Conservation (phyloP, 2,797 vertebrate species). For the Ctenopoma kingsleyae region DNA sequence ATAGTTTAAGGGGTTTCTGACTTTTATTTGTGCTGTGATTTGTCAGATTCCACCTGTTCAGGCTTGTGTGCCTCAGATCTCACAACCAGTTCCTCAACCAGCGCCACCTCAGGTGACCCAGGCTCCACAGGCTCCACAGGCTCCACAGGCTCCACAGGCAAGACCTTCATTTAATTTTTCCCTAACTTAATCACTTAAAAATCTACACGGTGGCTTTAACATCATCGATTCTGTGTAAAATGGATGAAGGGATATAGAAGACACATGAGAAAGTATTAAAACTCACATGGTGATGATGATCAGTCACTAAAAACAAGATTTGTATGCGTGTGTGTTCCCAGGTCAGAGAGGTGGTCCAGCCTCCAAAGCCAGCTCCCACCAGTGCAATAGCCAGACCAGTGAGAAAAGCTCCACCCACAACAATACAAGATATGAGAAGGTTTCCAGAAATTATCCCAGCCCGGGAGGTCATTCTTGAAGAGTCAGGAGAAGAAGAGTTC, state of each 20-base stretch:
- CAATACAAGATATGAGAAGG: conserved; percentile 66
- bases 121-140: conserved; percentile 64
- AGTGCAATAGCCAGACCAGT: conserved; percentile 73
- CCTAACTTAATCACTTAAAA: background rate
- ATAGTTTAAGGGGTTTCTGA: background rate
- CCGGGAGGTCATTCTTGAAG: conserved; percentile 74
- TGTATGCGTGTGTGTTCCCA: conserved; percentile 30
- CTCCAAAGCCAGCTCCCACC: conserved; percentile 58
- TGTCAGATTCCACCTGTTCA: conserved; percentile 57
- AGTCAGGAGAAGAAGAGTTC: conserved; percentile 70
- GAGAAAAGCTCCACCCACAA: conserved; percentile 73
- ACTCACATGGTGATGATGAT: background rate
- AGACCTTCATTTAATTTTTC: conserved; percentile 6
- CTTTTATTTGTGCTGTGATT: conserved; percentile 25
- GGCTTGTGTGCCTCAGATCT: conserved; percentile 47
- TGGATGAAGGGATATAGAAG: background rate
- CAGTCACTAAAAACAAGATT: background rate
- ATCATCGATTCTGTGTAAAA: background rate
- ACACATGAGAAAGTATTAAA: background rate
- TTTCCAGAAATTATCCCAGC: conserved; percentile 77
- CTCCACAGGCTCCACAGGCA: conserved; percentile 65
- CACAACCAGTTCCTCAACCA: conserved; percentile 50
- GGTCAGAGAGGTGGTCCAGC: conserved; percentile 62
- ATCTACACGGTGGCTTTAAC: background rate
- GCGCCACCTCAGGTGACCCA: conserved; percentile 38